These are phyloP conservation scores for Virgularia gustaviana DNA, from an alignment of 92 coral and sea anemone genomes.

Conservation along the genomic window DNA sequence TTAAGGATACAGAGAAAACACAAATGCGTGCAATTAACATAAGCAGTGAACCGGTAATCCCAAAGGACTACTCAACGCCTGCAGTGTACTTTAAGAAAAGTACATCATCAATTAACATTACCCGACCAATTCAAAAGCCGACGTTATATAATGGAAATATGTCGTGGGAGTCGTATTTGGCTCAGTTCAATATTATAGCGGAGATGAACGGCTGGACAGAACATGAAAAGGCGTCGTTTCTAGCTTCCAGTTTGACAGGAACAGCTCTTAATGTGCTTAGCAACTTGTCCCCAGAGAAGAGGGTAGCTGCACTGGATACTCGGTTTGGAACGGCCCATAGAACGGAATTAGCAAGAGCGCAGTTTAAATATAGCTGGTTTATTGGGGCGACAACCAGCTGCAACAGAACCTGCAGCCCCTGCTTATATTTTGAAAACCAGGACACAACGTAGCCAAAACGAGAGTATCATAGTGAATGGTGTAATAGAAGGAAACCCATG, in stretches of 20 bases:
- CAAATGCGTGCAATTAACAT: too few relatives aligned
- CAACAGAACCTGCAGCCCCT: too few relatives aligned
- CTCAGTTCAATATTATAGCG: conserved; percentile 35
- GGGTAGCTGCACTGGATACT: conserved; percentile 40
- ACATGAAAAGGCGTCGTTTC: conserved; percentile 24
- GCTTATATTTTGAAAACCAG: too few relatives aligned
- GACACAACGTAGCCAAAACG: too few relatives aligned
- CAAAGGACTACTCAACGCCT: background rate
- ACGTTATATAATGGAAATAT: background rate
- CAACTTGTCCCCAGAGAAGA: background rate
- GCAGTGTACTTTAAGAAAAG: background rate
- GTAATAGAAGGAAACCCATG: conserved; percentile 24
- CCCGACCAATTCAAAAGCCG: background rate
- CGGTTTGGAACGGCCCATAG: conserved; percentile 49
- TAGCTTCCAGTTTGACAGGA: conserved; percentile 17
- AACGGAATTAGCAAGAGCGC: conserved; percentile 28
- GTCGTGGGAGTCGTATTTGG: conserved; percentile 29
- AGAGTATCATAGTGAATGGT: conserved; percentile 25
- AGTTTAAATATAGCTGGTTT: conserved; percentile 30
- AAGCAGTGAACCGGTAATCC: background rate
- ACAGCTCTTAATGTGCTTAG: background rate
- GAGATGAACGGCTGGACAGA: conserved; percentile 37
- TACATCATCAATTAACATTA: background rate
- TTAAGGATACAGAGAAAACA: too few relatives aligned
- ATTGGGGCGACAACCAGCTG: too few relatives aligned